Percentiles rank a stretch among this genome's conserved stretches.
phyloP scores from a whole-genome alignment of 2,797 vertebrate species.

The Schizothorax lantsangensis region DNA sequence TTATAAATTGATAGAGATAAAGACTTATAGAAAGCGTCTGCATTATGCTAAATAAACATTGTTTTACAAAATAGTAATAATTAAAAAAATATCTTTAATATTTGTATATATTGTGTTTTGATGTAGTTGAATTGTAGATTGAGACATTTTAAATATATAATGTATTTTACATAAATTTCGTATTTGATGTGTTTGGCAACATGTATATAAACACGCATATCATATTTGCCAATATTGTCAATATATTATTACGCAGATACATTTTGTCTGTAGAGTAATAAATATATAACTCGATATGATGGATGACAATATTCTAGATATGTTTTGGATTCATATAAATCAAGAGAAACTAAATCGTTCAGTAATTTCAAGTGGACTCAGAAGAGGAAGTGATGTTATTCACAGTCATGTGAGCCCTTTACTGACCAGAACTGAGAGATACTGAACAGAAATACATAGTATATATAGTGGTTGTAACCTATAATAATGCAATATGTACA shows the following conservation, averaged over 20 bases:
- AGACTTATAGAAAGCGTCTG: not conserved
- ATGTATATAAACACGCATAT: not conserved
- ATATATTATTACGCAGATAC: too few species aligned
- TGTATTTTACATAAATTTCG: not conserved
- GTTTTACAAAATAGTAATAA: not conserved
- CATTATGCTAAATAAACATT: not conserved
- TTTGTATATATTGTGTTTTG: not conserved
- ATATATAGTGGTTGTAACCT: not conserved
- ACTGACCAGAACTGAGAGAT: not conserved
- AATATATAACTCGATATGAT: not conserved
- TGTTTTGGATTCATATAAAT: not conserved
- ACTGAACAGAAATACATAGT: not conserved
- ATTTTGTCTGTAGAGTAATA: not conserved
- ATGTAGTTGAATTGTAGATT: not conserved
- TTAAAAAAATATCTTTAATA: not conserved
- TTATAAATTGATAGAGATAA: not conserved
- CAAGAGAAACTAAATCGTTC: not conserved
- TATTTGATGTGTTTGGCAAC: not conserved
- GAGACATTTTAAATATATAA: not conserved
- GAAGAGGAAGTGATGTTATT: constrained; percentile 34
- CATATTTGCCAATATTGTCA: not conserved
- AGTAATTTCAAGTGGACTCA: not conserved
- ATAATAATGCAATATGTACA: too few species aligned
- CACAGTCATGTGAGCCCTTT: constrained; percentile 35
- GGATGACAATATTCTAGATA: not conserved